A percentile compares a stretch with the other conserved stretches of the same genome.
Evolutionary conservation across 2,797 vertebrate genomes (phyloP).

Genomic region (Rhyacichthys aspro): DNA sequence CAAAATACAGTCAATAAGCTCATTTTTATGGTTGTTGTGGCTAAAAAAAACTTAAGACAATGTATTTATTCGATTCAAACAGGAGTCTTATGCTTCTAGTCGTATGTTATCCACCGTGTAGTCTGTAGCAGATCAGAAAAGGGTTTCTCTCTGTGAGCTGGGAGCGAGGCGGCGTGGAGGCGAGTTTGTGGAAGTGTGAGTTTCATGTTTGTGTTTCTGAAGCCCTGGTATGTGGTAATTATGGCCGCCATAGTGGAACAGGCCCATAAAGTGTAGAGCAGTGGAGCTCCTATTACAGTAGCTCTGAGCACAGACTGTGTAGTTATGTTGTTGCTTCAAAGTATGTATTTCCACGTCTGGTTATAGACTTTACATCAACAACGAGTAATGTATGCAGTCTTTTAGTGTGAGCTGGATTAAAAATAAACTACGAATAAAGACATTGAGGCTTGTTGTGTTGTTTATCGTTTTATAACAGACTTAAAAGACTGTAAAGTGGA

Average conservation of each 20-base stretch:
- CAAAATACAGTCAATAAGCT: conserved; percentile 29
- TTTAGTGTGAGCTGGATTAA: background rate
- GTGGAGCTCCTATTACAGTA: conserved; percentile 37
- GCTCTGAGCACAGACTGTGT: conserved; percentile 8
- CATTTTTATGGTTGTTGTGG: no score
- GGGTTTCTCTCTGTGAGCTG: conserved; percentile 34
- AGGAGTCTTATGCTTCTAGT: no score
- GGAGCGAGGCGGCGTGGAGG: conserved; percentile 29
- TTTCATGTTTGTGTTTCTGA: conserved; percentile 61
- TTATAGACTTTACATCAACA: conserved; percentile 17
- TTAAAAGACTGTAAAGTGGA: no score
- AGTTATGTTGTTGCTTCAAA: conserved; percentile 38
- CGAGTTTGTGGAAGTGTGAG: conserved; percentile 33
- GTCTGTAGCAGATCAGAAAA: conserved; percentile 11
- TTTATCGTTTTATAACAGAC: no score
- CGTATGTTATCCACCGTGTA: no score
- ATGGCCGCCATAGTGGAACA: conserved; percentile 62
- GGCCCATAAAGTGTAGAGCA: conserved; percentile 47
- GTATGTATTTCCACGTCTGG: conserved; percentile 6
- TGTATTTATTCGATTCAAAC: no score
- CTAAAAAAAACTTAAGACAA: no score
- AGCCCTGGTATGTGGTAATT: conserved; percentile 70
- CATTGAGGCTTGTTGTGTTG: no score
- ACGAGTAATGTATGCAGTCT: conserved; percentile 22
- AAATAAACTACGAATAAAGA: no score